Percentiles rank a stretch among this genome's conserved stretches.
phyloP scores from a whole-genome alignment of 2,888 invertebrate species.

The Drosophila stalkeri region DNA sequence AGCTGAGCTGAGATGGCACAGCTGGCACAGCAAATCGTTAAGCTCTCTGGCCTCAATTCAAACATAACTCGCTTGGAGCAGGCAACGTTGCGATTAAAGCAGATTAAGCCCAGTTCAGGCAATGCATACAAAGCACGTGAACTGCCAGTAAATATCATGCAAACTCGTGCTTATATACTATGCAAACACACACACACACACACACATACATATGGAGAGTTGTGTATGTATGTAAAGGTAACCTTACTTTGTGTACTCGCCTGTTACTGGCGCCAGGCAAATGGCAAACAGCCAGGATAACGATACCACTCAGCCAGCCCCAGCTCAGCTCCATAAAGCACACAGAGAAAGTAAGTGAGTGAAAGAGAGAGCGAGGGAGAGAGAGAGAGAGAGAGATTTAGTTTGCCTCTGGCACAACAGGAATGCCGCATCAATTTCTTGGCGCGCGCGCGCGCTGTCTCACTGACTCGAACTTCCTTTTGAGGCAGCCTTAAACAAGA shows the following conservation, averaged over 20 bases:
- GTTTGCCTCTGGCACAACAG: conserved; percentile 30
- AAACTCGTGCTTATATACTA: background rate
- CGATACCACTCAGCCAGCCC: conserved; percentile 49
- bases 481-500: conserved; percentile 57
- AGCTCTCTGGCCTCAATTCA: background rate
- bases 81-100: conserved; percentile 15
- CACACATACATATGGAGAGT: background rate
- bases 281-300: conserved; percentile 43
- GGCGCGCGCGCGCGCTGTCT: background rate
- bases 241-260: conserved; percentile 18
- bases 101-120: conserved; percentile 33
- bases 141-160: conserved; percentile 24
- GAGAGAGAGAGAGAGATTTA: background rate
- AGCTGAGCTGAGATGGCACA: conserved; percentile 4
- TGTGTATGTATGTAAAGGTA: conserved; percentile 14
- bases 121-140: conserved; percentile 33
- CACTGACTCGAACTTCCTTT: background rate
- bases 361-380: background rate
- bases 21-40: conserved; percentile 16
- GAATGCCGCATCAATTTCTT: conserved; percentile 48
- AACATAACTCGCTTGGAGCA: conserved; percentile 4
- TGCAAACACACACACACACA: background rate
- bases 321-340: conserved; percentile 20
- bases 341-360: background rate
- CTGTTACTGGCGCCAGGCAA: conserved; percentile 34